A percentile compares a stretch with the other conserved stretches of the same genome.
Evolutionary conservation across 1,140 invertebrate genomes (phyloP).

Genomic region (Chlorops oryzae): DNA sequence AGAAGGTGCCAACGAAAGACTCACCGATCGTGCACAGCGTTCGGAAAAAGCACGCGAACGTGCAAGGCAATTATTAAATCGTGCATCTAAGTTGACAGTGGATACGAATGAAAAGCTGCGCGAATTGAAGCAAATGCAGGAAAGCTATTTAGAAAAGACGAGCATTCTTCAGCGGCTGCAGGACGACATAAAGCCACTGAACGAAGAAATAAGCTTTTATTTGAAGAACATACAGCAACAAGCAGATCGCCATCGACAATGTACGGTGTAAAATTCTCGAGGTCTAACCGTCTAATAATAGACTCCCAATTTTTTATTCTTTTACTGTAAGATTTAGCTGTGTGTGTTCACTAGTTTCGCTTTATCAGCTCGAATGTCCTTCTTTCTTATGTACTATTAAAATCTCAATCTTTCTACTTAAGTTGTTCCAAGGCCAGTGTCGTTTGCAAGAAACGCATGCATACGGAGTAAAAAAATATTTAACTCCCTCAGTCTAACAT

Average conservation of each 20-base stretch:
- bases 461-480: too few relatives aligned
- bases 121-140: constrained; percentile 51
- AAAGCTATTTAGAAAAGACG: constrained; percentile 50
- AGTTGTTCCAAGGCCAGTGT: too few relatives aligned
- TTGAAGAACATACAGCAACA: constrained; percentile 52
- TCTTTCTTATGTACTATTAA: too few relatives aligned
- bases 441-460: too few relatives aligned
- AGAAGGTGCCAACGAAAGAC: constrained; percentile 52
- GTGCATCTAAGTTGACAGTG: constrained; percentile 68
- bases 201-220: constrained; percentile 50
- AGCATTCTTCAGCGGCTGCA: constrained; percentile 49
- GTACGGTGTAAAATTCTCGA: constrained; percentile 46
- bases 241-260: constrained; percentile 51
- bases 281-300: too few relatives aligned
- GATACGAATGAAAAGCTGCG: constrained; percentile 69
- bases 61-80: constrained; percentile 65
- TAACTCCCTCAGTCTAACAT: too few relatives aligned
- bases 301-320: too few relatives aligned
- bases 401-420: too few relatives aligned
- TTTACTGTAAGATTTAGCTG: too few relatives aligned
- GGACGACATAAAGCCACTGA: constrained; percentile 50
- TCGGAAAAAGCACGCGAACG: constrained; percentile 63
- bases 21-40: constrained; percentile 57
- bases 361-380: too few relatives aligned
- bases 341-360: too few relatives aligned